phyloP scores from a whole-genome alignment of 2,888 invertebrate species.

The Oasisia sp. region DNA sequence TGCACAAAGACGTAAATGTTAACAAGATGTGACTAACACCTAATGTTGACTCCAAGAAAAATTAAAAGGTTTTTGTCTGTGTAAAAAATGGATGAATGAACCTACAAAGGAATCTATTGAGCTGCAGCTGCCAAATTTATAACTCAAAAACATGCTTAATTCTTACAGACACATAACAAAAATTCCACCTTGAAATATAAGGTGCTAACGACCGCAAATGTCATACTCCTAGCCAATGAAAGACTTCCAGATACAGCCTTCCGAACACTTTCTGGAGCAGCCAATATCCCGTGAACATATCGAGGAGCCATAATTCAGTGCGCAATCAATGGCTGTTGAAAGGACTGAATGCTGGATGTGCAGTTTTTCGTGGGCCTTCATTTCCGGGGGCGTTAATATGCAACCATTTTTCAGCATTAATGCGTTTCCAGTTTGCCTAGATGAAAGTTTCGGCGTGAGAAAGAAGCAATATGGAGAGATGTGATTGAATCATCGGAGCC shows the following conservation, averaged over 20 bases:
- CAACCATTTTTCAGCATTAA: constrained; percentile 4
- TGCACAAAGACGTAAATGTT: too few relatives aligned
- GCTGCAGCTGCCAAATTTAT: too few relatives aligned
- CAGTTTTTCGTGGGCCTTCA: not conserved
- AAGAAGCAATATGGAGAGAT: not conserved
- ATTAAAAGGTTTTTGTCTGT: not conserved
- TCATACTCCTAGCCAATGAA: not conserved
- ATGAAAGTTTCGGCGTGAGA: not conserved
- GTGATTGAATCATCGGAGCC: not conserved
- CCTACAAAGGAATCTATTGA: not conserved
- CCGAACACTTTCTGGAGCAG: not conserved
- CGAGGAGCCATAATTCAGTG: not conserved
- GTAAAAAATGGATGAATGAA: not conserved
- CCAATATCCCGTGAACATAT: constrained; percentile 12
- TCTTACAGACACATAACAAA: not conserved
- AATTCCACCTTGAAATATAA: not conserved
- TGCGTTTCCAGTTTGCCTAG: not conserved
- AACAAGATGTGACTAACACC: too few relatives aligned
- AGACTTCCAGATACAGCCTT: not conserved
- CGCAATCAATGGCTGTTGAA: not conserved
- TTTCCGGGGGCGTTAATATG: not conserved
- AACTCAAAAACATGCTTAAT: not conserved
- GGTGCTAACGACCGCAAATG: not conserved
- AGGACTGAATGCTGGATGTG: not conserved
- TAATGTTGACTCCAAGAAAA: not conserved